These are phyloP conservation scores for Pteromalus puparum DNA, from an alignment of 1,140 invertebrate species.

Conservation along the genomic window DNA sequence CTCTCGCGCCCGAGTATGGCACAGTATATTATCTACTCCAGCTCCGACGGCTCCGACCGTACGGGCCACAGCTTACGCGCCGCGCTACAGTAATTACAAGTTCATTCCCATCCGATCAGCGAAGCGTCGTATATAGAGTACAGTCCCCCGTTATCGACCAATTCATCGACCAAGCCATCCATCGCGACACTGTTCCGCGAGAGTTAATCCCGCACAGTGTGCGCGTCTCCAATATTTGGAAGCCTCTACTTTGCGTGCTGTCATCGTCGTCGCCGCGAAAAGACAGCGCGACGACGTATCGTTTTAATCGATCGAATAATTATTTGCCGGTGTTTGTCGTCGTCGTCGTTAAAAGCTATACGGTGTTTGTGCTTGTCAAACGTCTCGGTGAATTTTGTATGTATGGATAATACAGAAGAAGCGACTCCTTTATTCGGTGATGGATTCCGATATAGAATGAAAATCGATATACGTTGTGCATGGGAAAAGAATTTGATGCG, in stretches of 20 bases:
- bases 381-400: not conserved
- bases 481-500: too few relatives aligned
- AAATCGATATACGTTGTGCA: too few relatives aligned
- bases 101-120: not conserved
- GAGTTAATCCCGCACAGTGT: too few relatives aligned
- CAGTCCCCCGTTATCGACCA: not conserved
- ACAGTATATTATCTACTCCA: too few relatives aligned
- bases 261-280: not conserved
- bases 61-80: not conserved
- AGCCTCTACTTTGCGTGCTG: not conserved
- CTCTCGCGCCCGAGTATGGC: too few relatives aligned
- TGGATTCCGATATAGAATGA: not conserved
- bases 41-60: not conserved
- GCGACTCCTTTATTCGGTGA: not conserved
- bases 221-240: constrained; percentile 41
- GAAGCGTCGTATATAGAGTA: not conserved
- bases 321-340: constrained; percentile 26
- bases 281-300: not conserved
- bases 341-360: constrained; percentile 34
- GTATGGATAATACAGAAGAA: not conserved
- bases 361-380: constrained; percentile 29
- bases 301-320: constrained; percentile 47
- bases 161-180: constrained; percentile 1
- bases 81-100: not conserved
- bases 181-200: constrained; percentile 9